A percentile compares a stretch with the other conserved stretches of the same genome.
These are phyloP conservation scores for Patella caerulea DNA, from an alignment of 2,888 invertebrate genomes.

Conservation along the genomic window DNA sequence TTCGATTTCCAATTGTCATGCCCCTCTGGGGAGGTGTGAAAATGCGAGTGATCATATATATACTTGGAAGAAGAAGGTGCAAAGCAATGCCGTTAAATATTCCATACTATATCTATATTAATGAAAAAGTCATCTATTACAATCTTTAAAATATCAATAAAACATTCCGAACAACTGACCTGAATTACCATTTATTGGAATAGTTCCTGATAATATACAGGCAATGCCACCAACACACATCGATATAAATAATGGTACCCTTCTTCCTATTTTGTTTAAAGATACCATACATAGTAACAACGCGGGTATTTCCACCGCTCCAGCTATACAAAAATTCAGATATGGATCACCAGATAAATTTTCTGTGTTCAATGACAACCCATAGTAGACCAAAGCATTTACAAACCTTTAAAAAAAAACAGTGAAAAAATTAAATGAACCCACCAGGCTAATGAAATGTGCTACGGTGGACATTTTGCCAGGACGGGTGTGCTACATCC, in stretches of 20 bases:
- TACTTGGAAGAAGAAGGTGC: no score
- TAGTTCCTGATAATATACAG: constrained; percentile 70
- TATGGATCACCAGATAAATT: constrained; percentile 52
- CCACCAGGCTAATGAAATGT: no score
- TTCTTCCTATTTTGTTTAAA: constrained; percentile 48
- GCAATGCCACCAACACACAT: constrained; percentile 51
- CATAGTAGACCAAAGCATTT: constrained; percentile 56
- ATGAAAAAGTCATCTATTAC: no score
- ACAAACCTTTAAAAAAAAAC: constrained; percentile 41
- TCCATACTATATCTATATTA: no score
- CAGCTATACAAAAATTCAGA: constrained; percentile 56
- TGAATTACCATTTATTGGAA: constrained; percentile 24
- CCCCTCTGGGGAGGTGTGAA: no score
- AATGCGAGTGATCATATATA: no score
- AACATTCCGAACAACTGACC: not conserved
- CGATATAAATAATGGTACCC: constrained; percentile 39
- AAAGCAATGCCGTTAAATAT: no score
- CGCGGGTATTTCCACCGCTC: constrained; percentile 55
- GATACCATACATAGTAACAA: constrained; percentile 42
- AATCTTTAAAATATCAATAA: no score
- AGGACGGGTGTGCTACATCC: no score
- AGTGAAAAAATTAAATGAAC: no score
- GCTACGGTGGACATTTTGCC: no score
- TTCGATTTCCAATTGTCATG: no score
- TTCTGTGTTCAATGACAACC: constrained; percentile 52